Percentiles rank a stretch among this genome's conserved stretches.
Conservation (phyloP, 2,113 vertebrate genomes). For the Neomonachus schauinslandi region DNA sequence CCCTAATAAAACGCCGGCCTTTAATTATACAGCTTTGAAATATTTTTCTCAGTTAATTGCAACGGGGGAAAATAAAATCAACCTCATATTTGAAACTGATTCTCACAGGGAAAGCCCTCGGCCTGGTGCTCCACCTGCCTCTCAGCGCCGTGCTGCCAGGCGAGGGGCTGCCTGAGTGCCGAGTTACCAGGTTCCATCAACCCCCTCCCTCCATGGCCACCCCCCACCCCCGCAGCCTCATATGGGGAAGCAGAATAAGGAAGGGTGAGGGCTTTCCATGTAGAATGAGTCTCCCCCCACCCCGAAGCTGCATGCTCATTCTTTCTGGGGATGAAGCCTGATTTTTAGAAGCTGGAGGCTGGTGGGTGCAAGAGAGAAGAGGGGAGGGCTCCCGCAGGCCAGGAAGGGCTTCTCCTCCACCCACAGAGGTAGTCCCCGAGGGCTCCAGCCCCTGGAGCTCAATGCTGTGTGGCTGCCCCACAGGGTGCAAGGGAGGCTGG, state of each 20-base stretch:
- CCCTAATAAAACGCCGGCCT: conserved; percentile 88
- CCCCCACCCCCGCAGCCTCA: not conserved
- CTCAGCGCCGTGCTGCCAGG: accelerated
- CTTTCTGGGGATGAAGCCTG: not conserved
- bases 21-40: conserved; percentile 91
- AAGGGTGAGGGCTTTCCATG: conserved; percentile 71
- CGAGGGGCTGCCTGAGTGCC: not conserved
- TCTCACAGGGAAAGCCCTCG: conserved; percentile 85
- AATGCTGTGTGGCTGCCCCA: not conserved
- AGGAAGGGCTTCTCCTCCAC: not conserved
- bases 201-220: conserved; percentile 63
- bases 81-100: conserved; percentile 88
- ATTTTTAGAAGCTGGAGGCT: not conserved
- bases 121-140: conserved; percentile 80
- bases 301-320: not conserved
- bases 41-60: conserved; percentile 90
- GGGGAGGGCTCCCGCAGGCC: not conserved
- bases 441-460: not conserved
- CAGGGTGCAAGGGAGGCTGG: not conserved
- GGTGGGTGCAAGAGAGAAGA: too few species aligned
- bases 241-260: conserved; percentile 19
- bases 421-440: not conserved
- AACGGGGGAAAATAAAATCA: conserved; percentile 84
- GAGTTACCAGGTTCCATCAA: conserved; percentile 67
- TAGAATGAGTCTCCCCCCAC: conserved; percentile 55